phyloP scores from a whole-genome alignment of 2,797 vertebrate genomes.

The Liparis tanakae region DNA sequence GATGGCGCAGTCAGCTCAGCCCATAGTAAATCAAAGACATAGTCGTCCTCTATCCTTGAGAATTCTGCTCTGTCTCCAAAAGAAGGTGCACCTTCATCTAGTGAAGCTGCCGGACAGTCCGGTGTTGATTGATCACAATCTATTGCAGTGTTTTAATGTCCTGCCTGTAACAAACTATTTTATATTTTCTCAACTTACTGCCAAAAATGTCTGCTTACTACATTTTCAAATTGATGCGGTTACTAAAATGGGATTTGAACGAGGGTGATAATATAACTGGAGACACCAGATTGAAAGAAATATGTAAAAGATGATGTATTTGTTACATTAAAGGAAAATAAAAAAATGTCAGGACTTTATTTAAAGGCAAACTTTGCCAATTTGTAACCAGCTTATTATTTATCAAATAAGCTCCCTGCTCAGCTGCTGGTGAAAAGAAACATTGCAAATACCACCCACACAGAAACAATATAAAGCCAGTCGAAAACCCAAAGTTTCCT shows the following conservation, averaged over 20 bases:
- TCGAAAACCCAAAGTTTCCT: too few species aligned
- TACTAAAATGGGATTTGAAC: too few species aligned
- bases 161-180: not conserved
- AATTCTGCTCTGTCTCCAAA: constrained; percentile 29
- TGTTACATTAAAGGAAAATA: too few species aligned
- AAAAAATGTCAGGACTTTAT: too few species aligned
- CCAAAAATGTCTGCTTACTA: not conserved
- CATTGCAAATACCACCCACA: too few species aligned
- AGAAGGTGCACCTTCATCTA: constrained; percentile 35
- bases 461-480: too few species aligned
- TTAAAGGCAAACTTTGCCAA: too few species aligned
- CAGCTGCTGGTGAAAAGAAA: too few species aligned
- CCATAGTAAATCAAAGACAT: constrained; percentile 60
- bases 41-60: constrained; percentile 68
- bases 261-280: not conserved
- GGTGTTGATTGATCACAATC: not conserved
- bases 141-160: constrained; percentile 1
- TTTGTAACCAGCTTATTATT: too few species aligned
- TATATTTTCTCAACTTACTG: not conserved
- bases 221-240: too few species aligned
- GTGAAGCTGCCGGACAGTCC: constrained; percentile 14
- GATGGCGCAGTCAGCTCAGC: constrained; percentile 48
- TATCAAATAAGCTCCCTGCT: too few species aligned
- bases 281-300: not conserved
- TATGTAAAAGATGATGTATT: not conserved